Evolutionary conservation across 2,888 invertebrate genomes (phyloP).

Genomic region (Agrotis ipsilon): DNA sequence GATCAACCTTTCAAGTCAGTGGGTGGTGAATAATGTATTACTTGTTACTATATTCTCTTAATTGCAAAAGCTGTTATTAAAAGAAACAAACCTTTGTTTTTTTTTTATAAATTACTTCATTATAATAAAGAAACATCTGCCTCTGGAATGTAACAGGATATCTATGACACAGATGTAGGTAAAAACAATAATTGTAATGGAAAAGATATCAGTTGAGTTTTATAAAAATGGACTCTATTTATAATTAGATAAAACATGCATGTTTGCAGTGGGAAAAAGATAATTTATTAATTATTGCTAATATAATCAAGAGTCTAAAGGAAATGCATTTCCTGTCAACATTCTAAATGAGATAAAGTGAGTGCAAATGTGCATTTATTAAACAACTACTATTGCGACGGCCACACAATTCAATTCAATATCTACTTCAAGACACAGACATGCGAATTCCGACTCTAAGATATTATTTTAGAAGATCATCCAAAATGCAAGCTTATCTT

Average conservation of each 20-base stretch:
- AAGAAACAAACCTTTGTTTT: not conserved
- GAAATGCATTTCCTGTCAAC: slow-evolving; percentile 33
- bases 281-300: slow-evolving; percentile 7
- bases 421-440: too few relatives aligned
- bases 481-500: too few relatives aligned
- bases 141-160: not conserved
- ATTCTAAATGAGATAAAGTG: not conserved
- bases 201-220: not conserved
- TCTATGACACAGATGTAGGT: not conserved
- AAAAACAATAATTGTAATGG: not conserved
- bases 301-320: slow-evolving; percentile 20
- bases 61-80: not conserved
- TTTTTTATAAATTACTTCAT: not conserved
- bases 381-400: too few relatives aligned
- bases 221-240: not conserved
- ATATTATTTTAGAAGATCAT: too few relatives aligned
- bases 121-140: not conserved
- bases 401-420: too few relatives aligned
- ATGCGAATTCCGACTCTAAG: too few relatives aligned
- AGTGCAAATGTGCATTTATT: not conserved
- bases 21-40: too few relatives aligned
- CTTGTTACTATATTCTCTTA: too few relatives aligned
- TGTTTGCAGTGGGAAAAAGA: not conserved
- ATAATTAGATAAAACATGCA: slow-evolving; percentile 3
- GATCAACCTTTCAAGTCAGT: not conserved